Percentiles rank a stretch among this genome's conserved stretches.
Conservation (phyloP, 2,113 vertebrate species). For the Indicator indicator region DNA sequence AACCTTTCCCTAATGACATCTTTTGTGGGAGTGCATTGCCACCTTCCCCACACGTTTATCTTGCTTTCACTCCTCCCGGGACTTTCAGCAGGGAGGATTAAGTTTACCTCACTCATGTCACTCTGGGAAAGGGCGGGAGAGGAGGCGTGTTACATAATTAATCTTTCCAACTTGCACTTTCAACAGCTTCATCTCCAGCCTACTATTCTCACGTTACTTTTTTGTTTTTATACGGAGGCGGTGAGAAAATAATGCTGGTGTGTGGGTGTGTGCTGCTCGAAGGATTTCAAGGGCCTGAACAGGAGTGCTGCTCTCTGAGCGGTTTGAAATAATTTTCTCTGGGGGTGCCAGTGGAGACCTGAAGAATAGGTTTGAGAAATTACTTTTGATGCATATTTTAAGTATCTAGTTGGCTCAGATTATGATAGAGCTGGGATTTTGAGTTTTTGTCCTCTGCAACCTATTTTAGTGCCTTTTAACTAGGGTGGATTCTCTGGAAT, state of each 20-base stretch:
- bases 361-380: constrained; percentile 22
- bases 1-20: neutral
- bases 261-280: constrained; percentile 17
- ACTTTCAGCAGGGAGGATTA: constrained; percentile 2
- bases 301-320: neutral
- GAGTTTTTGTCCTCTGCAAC: neutral
- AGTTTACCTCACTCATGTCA: constrained; percentile 29
- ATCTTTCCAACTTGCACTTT: constrained; percentile 46
- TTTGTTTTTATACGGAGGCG: constrained; percentile 32
- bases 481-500: constrained; percentile 22
- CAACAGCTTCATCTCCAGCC: constrained; percentile 20
- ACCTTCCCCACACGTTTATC: constrained; percentile 18
- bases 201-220: constrained; percentile 48
- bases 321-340: constrained; percentile 8
- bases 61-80: neutral
- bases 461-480: constrained; percentile 4
- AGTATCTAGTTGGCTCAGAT: neutral
- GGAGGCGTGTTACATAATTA: constrained; percentile 57
- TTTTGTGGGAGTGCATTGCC: constrained; percentile 9
- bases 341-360: neutral
- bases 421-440: constrained; percentile 17
- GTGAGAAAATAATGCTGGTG: constrained; percentile 47
- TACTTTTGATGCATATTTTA: constrained; percentile 19
- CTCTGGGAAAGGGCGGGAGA: constrained; percentile 38
- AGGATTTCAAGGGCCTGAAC: constrained; percentile 38